Evolutionary conservation across 1,140 invertebrate genomes (phyloP).

Genomic region (Pogonus chalceus): DNA sequence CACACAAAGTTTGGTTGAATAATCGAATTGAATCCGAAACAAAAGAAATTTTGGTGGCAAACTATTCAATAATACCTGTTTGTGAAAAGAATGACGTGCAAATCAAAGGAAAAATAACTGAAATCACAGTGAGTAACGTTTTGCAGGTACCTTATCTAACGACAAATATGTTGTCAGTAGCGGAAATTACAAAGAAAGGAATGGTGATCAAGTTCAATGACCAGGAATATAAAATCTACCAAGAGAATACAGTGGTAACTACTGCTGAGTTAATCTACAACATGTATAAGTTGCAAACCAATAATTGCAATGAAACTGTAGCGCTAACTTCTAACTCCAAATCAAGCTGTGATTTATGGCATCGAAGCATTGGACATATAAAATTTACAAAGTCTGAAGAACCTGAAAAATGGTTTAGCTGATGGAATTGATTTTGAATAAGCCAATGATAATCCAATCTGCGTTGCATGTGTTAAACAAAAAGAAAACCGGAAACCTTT

Average conservation of each 20-base stretch:
- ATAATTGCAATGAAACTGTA: not conserved
- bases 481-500: not conserved
- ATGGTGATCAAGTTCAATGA: slow-evolving; percentile 3
- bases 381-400: not conserved
- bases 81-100: slow-evolving; percentile 17
- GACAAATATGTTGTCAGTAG: slow-evolving; percentile 22
- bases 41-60: slow-evolving; percentile 21
- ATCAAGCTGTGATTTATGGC: slow-evolving; percentile 8
- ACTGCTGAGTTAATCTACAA: not conserved
- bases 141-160: slow-evolving; percentile 21
- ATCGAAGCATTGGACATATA: slow-evolving; percentile 12
- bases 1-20: slow-evolving; percentile 15
- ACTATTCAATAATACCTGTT: slow-evolving; percentile 17
- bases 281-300: slow-evolving; percentile 9
- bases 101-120: slow-evolving; percentile 12
- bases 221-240: not conserved
- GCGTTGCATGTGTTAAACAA: not conserved
- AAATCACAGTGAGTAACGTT: slow-evolving; percentile 22
- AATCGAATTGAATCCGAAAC: slow-evolving; percentile 12
- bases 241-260: not conserved
- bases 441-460: not conserved
- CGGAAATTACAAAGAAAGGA: slow-evolving; percentile 18
- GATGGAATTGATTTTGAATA: slow-evolving; percentile 8
- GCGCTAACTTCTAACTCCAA: not conserved
- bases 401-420: slow-evolving; percentile 2